These are phyloP conservation scores for Hypanus sabinus DNA, from an alignment of 2,113 vertebrate species.

Conservation along the genomic window DNA sequence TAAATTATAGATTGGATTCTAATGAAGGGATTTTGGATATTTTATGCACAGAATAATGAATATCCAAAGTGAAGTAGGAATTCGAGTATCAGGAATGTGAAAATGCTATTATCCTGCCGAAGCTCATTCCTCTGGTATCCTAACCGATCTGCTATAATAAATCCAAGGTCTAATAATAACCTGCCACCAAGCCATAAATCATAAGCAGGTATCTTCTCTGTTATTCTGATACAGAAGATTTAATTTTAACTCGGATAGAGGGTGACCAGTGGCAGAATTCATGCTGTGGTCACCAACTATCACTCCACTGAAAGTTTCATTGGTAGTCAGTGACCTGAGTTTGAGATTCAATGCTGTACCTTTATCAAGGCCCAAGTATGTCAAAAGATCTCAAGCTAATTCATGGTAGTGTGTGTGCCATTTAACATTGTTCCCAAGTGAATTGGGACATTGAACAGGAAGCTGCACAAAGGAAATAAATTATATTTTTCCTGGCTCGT, in stretches of 20 bases:
- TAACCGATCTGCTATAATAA: not conserved
- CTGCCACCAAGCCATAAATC: not conserved
- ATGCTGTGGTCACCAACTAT: not conserved
- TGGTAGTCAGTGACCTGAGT: not conserved
- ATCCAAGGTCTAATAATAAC: not conserved
- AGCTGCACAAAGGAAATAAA: not conserved
- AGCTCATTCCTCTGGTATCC: not conserved
- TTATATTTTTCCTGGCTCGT: not conserved
- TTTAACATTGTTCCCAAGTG: not conserved
- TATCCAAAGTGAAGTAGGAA: not conserved
- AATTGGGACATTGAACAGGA: not conserved
- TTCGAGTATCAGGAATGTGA: not conserved
- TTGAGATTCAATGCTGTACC: not conserved
- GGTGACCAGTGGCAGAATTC: not conserved
- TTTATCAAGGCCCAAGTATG: not conserved
- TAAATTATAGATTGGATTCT: not conserved
- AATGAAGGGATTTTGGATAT: not conserved
- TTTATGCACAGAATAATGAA: slow-evolving; percentile 2
- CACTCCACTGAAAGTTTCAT: not conserved
- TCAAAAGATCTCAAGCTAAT: not conserved
- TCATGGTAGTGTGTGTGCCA: not conserved
- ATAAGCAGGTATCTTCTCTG: not conserved
- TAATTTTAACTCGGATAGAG: not conserved
- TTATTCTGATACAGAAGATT: not conserved
- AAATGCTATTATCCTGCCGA: not conserved